Base-by-base conservation (phyloP, 2,888 invertebrate genomes). In the Peribatodes rhomboidaria region DNA sequence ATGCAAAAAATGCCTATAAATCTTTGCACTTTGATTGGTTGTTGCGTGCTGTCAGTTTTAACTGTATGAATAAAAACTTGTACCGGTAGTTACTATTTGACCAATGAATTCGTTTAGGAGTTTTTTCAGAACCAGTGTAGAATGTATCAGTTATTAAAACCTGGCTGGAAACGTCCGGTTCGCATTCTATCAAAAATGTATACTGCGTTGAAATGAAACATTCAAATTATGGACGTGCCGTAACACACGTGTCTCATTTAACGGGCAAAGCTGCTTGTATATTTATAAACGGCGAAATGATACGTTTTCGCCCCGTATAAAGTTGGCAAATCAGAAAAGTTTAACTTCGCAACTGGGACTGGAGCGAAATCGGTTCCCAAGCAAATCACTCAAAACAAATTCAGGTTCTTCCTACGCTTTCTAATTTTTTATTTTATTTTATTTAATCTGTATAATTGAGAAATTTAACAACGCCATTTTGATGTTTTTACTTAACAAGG, bases 311-410 rank as follows among this genome's bases (percentile, higher is more conserved):
- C 37, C 47, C 22, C 13, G 53, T 46, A 41, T 49, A 54, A 64
- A 42, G 37, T 65, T 52, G 7, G 27, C 16, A 44, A 55, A 55
- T 65, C 50, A 41, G 39, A 52, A 46, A 52, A 61, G 46, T 56
- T 50, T 16, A 41, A 56, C 33, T 49, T 16, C 31, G 55, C 7
- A 44, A 35, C 37, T 31, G 44, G 65, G 41, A 18, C 27, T 35
- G 37, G 35, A 65, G 50, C 27, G 42, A 65, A 56, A 52, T 60
- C 60, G 52, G 65, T 74, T 72, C 71, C 67, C 68, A 65, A 70
- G 63, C 64, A 69, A 76, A 73, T 72, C 74, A 79, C 74, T 72
- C 65, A 76, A 76, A 75, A 75, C 72, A 66, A 73, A 73, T 75
- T 74, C 75, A 57, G 64, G 67, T 71, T 62, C 71, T 71, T 67